Evolutionary conservation across 1,140 invertebrate species (phyloP), one percentile per base, ranked within the genome.

Genomic region (Drosophila takahashii): DNA sequence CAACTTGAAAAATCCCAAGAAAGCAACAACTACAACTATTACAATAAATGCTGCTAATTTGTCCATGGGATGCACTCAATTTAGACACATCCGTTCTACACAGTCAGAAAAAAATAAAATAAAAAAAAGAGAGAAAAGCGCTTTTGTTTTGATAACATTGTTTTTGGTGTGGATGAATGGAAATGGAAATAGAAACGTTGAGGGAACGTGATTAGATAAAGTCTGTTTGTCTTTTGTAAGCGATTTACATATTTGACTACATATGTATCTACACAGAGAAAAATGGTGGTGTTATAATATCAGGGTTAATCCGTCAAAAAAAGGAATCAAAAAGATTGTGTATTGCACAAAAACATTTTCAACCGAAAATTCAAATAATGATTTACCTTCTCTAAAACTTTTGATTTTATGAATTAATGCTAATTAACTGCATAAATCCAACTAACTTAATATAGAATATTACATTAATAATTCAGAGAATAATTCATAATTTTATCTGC

Each of bases 51-150:
- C 66, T 47, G 42, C 42, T 70, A 62, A 74, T 74, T 54, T 34
- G 67, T 62, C 73, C 61, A 61, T 59, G 78, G 69, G 64, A 86
- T 86, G 84, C 83, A 61, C 51, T 70, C 70, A 86, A 76, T 87
- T 86, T 72, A 72, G 75, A 75, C 62, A 72, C 66, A 79, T 86
- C 83, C 83, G 83, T 66, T 83, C 44, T 70, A 58, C 39, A 27
- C 36, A 44, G 37, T 13, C 26, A 11, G 18, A 37, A 37, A 47
- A 42, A 45, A 45, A 8, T 9, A 42, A 1, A 18, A 15, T 10
- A 15, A 15, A 34, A 36, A 18, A 16, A 37, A 50, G 11, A 50
- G 36, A 16, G 37, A 37, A 50, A 71, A 53, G 15, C 69, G 15
- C 22, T 57, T 58, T 44, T 48, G 62, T 58, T 72, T 60, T 70